phyloP scores from a whole-genome alignment of 2,888 invertebrate genomes.

The Himalopsyche tibetana region DNA sequence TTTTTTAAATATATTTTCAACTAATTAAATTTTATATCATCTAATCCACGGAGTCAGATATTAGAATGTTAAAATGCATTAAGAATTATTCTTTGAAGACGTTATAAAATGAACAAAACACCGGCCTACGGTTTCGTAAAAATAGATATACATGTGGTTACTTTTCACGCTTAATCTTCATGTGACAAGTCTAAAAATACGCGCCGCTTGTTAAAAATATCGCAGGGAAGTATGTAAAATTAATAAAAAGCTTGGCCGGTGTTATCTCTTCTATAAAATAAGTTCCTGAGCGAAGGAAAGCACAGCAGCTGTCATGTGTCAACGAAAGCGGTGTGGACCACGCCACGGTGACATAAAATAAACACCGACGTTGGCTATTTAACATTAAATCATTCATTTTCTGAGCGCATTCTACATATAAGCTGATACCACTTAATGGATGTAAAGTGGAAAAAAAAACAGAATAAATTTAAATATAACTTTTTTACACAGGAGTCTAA shows the following conservation, averaged over 20 bases:
- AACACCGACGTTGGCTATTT: neutral
- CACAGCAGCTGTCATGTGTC: constrained; percentile 26
- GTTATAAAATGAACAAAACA: constrained; percentile 9
- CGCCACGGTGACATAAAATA: constrained; percentile 6
- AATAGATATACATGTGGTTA: constrained; percentile 19
- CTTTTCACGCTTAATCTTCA: constrained; percentile 34
- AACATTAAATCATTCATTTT: constrained; percentile 30
- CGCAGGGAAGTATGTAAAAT: constrained; percentile 5
- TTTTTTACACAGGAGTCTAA: neutral
- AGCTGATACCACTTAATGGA: constrained; percentile 14
- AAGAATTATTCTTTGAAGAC: constrained; percentile 5
- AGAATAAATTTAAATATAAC: neutral
- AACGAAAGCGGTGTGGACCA: constrained; percentile 7
- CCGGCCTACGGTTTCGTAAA: neutral
- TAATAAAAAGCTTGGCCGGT: constrained; percentile 18
- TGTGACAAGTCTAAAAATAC: constrained; percentile 30
- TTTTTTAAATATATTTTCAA: too few relatives aligned
- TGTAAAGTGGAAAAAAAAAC: neutral
- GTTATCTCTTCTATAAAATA: constrained; percentile 21
- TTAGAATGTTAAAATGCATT: constrained; percentile 4
- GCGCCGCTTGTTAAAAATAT: constrained; percentile 23
- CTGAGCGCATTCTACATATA: neutral
- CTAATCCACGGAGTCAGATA: neutral
- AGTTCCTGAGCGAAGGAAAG: constrained; percentile 9
- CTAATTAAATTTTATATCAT: too few relatives aligned